A percentile compares a stretch with the other conserved stretches of the same genome.
Evolutionary conservation across 1,140 invertebrate genomes (phyloP).

Genomic region (Panagrolaimus sp.): DNA sequence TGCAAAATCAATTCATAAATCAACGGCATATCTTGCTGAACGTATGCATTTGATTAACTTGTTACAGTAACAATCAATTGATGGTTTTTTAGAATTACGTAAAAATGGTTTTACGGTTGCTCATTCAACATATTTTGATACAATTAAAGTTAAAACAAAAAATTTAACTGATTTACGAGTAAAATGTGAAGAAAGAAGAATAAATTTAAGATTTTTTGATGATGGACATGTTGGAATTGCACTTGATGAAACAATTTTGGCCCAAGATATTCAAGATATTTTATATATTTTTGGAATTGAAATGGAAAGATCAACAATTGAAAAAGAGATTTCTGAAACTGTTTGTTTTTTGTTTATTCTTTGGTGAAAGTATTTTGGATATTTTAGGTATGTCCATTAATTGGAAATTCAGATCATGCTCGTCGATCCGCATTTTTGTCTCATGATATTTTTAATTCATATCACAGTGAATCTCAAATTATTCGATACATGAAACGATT

Average conservation of each 20-base stretch:
- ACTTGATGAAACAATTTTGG: constrained; percentile 84
- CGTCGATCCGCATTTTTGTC: constrained; percentile 77
- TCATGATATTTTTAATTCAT: constrained; percentile 86
- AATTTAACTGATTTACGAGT: constrained; percentile 38
- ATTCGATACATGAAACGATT: constrained; percentile 94
- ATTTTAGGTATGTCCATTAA: constrained; percentile 64
- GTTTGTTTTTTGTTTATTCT: constrained; percentile 20
- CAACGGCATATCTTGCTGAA: constrained; percentile 73
- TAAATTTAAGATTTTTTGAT: constrained; percentile 52
- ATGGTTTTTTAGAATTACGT: constrained; percentile 38
- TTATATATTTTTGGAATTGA: constrained; percentile 72
- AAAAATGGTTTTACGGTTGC: constrained; percentile 36
- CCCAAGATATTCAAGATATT: constrained; percentile 80
- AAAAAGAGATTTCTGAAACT: background rate
- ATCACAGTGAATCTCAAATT: constrained; percentile 90
- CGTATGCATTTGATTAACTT: constrained; percentile 60
- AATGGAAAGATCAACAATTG: constrained; percentile 2
- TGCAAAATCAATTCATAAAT: constrained; percentile 77
- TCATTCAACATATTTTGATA: constrained; percentile 86
- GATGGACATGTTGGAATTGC: constrained; percentile 74
- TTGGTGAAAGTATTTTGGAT: constrained; percentile 61
- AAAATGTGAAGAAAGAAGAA: constrained; percentile 46
- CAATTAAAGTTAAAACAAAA: constrained; percentile 72
- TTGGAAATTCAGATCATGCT: constrained; percentile 71
- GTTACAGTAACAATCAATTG: constrained; percentile 5